phyloP scores from a whole-genome alignment of 2,113 vertebrate species.

The Sardina pilchardus region DNA sequence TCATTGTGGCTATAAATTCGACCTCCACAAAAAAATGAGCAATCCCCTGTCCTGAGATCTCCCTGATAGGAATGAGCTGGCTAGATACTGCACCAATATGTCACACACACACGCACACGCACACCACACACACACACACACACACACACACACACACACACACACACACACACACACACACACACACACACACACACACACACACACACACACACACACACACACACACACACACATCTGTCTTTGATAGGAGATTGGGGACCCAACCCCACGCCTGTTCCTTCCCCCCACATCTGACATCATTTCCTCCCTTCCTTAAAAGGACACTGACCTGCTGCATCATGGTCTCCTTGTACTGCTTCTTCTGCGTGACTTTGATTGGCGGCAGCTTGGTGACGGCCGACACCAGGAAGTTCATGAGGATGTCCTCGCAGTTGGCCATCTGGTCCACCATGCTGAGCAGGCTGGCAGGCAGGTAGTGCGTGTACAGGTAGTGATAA shows the following conservation, averaged over 20 bases:
- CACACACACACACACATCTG: no score
- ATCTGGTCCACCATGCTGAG: slow-evolving; percentile 71
- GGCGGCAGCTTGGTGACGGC: slow-evolving; percentile 76
- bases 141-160: no score
- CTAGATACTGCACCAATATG: neutral
- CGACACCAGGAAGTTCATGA: slow-evolving; percentile 79
- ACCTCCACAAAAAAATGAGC: neutral
- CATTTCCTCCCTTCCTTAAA: neutral
- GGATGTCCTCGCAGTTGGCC: slow-evolving; percentile 79
- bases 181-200: no score
- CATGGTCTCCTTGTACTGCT: slow-evolving; percentile 82
- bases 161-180: no score
- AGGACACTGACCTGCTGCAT: slow-evolving; percentile 68
- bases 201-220: no score
- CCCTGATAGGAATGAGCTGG: neutral
- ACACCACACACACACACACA: no score
- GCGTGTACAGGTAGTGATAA: slow-evolving; percentile 76
- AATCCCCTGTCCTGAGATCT: neutral
- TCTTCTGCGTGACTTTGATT: slow-evolving; percentile 81
- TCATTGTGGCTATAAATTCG: neutral
- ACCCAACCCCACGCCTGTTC: no score
- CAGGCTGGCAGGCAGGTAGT: slow-evolving; percentile 69
- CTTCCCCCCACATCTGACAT: slow-evolving; percentile 1
- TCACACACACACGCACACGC: no score
- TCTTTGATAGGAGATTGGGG: no score